Evolutionary conservation across 2,113 vertebrate genomes (phyloP).

Genomic region (Chamaetylas fuelleborni): DNA sequence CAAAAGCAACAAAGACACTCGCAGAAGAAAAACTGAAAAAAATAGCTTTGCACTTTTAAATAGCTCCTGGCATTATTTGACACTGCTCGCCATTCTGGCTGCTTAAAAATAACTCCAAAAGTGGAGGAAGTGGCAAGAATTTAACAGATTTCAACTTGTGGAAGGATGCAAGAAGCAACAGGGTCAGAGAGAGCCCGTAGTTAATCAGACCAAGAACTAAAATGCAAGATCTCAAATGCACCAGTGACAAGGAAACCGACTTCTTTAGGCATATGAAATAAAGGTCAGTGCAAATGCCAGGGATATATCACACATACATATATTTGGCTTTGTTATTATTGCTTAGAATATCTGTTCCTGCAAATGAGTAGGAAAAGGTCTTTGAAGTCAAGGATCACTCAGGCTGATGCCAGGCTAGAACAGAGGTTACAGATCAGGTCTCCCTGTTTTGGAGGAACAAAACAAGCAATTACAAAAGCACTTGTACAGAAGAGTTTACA

Average conservation of each 20-base stretch:
- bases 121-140: not conserved
- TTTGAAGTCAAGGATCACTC: not conserved
- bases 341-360: constrained; percentile 3
- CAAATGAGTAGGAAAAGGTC: not conserved
- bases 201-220: not conserved
- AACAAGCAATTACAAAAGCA: not conserved
- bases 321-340: not conserved
- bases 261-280: constrained; percentile 7
- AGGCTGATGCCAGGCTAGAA: not conserved
- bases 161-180: not conserved
- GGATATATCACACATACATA: not conserved
- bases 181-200: not conserved
- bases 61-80: not conserved
- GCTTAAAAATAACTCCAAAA: not conserved
- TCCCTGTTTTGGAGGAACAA: not conserved
- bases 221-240: not conserved
- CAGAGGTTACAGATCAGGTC: not conserved
- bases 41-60: not conserved
- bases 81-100: not conserved
- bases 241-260: not conserved
- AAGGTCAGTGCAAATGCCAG: constrained; percentile 37
- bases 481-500: not conserved
- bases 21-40: not conserved
- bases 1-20: not conserved
- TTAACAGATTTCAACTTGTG: not conserved